Base-by-base conservation (phyloP, 2,113 vertebrate genomes). In the Macquaria ambigua region DNA sequence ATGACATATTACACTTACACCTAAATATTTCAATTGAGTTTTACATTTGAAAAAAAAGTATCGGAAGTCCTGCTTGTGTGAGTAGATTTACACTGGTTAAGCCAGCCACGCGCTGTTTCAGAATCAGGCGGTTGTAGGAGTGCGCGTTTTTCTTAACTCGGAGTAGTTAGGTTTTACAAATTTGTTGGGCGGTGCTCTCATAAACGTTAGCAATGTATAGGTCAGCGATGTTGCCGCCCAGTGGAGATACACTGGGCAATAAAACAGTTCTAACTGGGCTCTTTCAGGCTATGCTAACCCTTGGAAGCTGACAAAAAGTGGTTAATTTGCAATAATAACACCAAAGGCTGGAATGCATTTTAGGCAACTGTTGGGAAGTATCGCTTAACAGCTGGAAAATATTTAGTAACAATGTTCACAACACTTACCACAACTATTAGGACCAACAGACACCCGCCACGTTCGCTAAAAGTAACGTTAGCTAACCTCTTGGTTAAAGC, bases 11-110 rank as follows among this genome's bases (percentile, higher is more conserved):
- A 4, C 5, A 0, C 31, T 8, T 3, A 59, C 5, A 25, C 1
- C 1, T 7, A 1, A 23, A 21, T 0, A 15, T 39, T 55, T 73
- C 0, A 41, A 0, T 25, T 11, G 2, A 21, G 2, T n/a, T 25
- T 5, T 58, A 62, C 1, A 3, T 46, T 79, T 81, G 67, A 74
- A 90, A 82, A 20, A 34, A 20, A 6, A 1, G 0, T 11, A 43
- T 15, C 88, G 92, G 92, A 93, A 84, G 84, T 72, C 6, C 0
- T 20, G 6, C 5, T 1, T n/a, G 55, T 48, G 8, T 1, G 9
- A 4, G 14, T 20, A 25, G 3, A 70, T 84, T 89, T 50, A 74
- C 62, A 6, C 0, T 6, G 25, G n/a, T 1, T 5, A 18, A 21
- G 0, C 3, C 2, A 69, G 2, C 79, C 39, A 75, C 43, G 53